Evolutionary conservation across 53 echinoderm and acorn worm species (phyloP), one percentile per base, ranked within the genome.

Genomic region (Stichopus horrens): DNA sequence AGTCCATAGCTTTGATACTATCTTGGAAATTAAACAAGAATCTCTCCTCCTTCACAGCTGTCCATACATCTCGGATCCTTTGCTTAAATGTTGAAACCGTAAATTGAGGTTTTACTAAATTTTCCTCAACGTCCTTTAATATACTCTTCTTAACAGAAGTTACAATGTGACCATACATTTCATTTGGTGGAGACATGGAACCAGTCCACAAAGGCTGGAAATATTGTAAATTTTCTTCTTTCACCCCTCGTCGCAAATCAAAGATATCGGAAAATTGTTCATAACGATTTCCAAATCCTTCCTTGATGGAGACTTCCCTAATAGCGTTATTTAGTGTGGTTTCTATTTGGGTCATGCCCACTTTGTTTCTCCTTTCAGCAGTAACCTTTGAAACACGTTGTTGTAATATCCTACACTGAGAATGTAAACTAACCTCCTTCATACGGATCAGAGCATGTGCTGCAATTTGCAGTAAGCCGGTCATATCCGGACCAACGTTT

Each of bases 21-120:
- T 86, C 65, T 19, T 83, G 84, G 21, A 83, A 83, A 14, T 65
- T 83, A 22, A 83, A 83, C 65, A 83, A 22, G 66, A 86, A 86
- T 67, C 51, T 51, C 22, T 86, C 86, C 23, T 86, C 86, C 16
- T 86, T 86, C 2, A 86, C 86, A 86, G 86, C 86, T 13, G 16
- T 51, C 86, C 86, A 86, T 7, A 86, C 86, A 65, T 86, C 86
- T 4, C 71, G 23, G 10, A 86, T 86, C 51, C 86, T 22, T 65
- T 65, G 66, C 16, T 10, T 86, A 52, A 83, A 83, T 8, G 66
- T 56, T 21, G 60, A 59, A 56, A 83, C 60, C 9, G 79, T 8
- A 79, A 79, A 81, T 21, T 81, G 81, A 8, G 79, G 79, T 16
- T 5, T 18, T 6, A 79, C 79, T 19, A 52, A 11, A 5, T 7